phyloP scores from a whole-genome alignment of 2,113 vertebrate species.

The Ailurus styani region DNA sequence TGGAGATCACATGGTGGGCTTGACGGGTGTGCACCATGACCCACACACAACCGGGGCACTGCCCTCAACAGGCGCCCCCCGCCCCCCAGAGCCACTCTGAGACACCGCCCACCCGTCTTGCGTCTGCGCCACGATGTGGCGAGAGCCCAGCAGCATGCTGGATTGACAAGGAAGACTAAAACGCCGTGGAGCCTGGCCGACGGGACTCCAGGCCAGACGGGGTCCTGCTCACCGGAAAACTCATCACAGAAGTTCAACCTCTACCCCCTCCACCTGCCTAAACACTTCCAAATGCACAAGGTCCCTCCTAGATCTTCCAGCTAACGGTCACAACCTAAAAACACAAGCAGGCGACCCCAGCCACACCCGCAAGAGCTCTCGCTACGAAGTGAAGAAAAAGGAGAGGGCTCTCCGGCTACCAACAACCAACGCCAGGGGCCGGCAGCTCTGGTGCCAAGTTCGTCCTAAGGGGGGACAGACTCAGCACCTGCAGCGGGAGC shows the following conservation, averaged over 20 bases:
- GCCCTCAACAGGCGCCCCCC: background rate
- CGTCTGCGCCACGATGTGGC: background rate
- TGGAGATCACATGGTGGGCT: background rate
- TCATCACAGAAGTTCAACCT: background rate
- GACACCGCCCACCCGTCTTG: fast-evolving
- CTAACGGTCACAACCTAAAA: background rate
- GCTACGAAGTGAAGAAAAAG: too few relatives aligned
- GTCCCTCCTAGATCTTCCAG: background rate
- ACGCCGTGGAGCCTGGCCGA: fast-evolving
- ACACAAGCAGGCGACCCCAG: background rate
- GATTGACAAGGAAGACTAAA: background rate
- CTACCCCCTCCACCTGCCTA: background rate
- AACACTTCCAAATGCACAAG: background rate
- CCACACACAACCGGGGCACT: fast-evolving
- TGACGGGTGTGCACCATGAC: too few relatives aligned
- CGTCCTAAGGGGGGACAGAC: background rate
- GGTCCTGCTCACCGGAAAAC: background rate
- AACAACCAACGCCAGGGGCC: fast-evolving
- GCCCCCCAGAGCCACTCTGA: background rate
- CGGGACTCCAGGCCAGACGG: background rate
- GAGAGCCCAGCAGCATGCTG: background rate
- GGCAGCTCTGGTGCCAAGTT: background rate
- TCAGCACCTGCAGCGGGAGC: fast-evolving
- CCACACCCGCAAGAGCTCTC: background rate
- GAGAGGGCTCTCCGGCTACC: background rate